Conservation (phyloP, 2,113 vertebrate species). For the Ondatra zibethicus region DNA sequence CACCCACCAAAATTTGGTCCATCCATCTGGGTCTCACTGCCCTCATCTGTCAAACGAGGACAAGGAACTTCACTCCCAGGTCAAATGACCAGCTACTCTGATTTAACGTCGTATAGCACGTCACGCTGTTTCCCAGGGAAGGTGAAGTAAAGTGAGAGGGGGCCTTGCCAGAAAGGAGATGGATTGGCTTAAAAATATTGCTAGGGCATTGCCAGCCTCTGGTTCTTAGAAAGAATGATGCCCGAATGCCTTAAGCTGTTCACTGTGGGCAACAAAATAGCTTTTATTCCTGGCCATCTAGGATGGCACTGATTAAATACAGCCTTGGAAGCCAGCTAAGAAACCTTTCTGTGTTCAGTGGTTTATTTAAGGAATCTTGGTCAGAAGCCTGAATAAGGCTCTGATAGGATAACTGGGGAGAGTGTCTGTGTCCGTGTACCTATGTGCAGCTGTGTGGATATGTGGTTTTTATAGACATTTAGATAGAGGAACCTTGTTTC, state of each 20-base stretch:
- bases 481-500: background rate
- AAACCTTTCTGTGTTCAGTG: background rate
- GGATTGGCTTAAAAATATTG: constrained; percentile 33
- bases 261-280: background rate
- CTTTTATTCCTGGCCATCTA: background rate
- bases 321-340: background rate
- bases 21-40: background rate
- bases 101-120: background rate
- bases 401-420: background rate
- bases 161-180: background rate
- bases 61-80: background rate
- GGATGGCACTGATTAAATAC: background rate
- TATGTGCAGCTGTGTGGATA: background rate
- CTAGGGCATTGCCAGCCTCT: background rate
- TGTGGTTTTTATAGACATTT: background rate
- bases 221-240: constrained; percentile 2
- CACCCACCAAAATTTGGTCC: background rate
- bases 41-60: background rate
- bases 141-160: background rate
- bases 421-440: background rate
- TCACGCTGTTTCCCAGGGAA: constrained; percentile 11
- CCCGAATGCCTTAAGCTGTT: background rate
- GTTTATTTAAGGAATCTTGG: background rate
- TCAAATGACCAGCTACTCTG: background rate
- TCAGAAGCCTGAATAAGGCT: background rate